phyloP scores from a whole-genome alignment of 2,888 invertebrate genomes.

The Chalcosyrphus nemorum region DNA sequence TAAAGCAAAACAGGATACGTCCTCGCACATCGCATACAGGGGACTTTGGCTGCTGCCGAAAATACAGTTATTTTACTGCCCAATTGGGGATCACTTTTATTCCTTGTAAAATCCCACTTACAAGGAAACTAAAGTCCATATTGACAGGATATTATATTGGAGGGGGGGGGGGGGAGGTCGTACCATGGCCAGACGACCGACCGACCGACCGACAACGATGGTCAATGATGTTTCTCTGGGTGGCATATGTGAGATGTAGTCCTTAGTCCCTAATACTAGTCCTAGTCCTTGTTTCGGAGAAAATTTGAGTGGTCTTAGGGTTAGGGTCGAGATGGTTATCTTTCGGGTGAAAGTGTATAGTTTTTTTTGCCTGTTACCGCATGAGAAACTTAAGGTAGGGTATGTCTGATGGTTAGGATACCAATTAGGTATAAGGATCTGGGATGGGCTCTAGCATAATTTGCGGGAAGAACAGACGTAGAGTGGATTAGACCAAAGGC shows the following conservation, averaged over 20 bases:
- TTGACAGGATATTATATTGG: conserved; percentile 64
- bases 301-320: conserved; percentile 38
- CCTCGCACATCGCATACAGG: neutral
- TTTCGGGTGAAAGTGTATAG: conserved; percentile 33
- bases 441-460: conserved; percentile 56
- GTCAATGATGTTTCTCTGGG: conserved; percentile 31
- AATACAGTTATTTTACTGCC: conserved; percentile 66
- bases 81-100: conserved; percentile 72
- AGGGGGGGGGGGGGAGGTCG: neutral
- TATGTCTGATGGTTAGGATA: conserved; percentile 51
- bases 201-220: neutral
- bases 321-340: conserved; percentile 62
- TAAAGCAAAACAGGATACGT: conserved; percentile 18
- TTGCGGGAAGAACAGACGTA: conserved; percentile 32
- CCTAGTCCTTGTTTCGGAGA: conserved; percentile 19
- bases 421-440: conserved; percentile 65
- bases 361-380: neutral
- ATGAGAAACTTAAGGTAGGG: conserved; percentile 48
- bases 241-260: conserved; percentile 48
- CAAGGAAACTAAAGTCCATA: conserved; percentile 69
- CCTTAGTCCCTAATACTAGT: neutral
- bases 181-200: neutral
- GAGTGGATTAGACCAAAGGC: conserved; percentile 58
- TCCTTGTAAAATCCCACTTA: conserved; percentile 71
- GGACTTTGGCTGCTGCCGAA: conserved; percentile 20